Conservation (phyloP, 2,113 vertebrate species). For the Egretta garzetta region DNA sequence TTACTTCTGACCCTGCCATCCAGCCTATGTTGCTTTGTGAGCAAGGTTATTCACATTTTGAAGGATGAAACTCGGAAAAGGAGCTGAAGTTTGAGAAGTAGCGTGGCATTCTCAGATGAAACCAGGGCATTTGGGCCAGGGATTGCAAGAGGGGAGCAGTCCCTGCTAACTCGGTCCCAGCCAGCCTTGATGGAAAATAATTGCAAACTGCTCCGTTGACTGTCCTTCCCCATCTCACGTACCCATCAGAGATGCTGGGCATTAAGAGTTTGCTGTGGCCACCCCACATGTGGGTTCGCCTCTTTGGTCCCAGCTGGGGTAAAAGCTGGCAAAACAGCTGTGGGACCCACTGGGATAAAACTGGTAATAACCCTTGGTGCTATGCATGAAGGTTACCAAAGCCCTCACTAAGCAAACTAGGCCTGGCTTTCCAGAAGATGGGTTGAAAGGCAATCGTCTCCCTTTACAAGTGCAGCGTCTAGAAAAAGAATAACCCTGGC, state of each 20-base stretch:
- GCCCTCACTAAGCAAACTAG: background rate
- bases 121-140: background rate
- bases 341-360: background rate
- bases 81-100: background rate
- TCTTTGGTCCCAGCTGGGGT: background rate
- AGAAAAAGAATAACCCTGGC: slow-evolving; percentile 18
- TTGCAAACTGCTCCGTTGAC: rapidly evolving
- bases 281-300: background rate
- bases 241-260: background rate
- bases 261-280: background rate
- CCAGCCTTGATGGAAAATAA: background rate
- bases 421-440: background rate
- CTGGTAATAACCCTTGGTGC: background rate
- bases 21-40: background rate
- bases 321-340: background rate
- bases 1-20: background rate
- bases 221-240: rapidly evolving
- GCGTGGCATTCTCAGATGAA: rapidly evolving
- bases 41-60: rapidly evolving
- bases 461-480: slow-evolving; percentile 22
- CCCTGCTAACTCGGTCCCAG: background rate
- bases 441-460: slow-evolving; percentile 19
- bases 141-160: background rate
- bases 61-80: background rate
- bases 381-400: background rate